These are phyloP conservation scores for Nebria brevicollis DNA, from an alignment of 2,888 invertebrate species.

Conservation along the genomic window DNA sequence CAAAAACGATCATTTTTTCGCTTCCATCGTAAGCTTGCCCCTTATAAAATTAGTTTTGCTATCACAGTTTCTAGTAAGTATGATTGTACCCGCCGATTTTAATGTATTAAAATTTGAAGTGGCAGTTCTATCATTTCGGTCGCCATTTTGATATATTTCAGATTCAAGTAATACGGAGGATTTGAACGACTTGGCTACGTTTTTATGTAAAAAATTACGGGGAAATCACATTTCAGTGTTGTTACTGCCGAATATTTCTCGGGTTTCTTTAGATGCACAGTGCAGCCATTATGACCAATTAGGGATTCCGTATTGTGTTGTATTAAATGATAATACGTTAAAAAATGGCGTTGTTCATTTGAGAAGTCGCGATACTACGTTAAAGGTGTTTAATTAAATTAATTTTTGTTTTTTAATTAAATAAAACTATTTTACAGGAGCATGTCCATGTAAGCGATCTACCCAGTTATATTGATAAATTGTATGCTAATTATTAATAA, in stretches of 20 bases:
- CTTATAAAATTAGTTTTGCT: conserved; percentile 78
- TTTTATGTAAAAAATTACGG: conserved; percentile 67
- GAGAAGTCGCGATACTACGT: conserved; percentile 72
- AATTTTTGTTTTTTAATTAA: conserved; percentile 12
- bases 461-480: conserved; percentile 68
- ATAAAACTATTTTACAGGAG: conserved; percentile 67
- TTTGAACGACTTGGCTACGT: conserved; percentile 66
- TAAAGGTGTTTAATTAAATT: conserved; percentile 66
- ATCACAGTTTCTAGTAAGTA: conserved; percentile 62
- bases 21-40: conserved; percentile 78
- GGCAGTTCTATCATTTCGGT: neutral
- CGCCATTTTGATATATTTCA: conserved; percentile 42
- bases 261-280: conserved; percentile 60
- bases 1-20: conserved; percentile 63
- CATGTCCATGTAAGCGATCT: conserved; percentile 75
- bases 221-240: conserved; percentile 61
- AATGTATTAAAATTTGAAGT: neutral
- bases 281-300: conserved; percentile 67
- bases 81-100: conserved; percentile 33
- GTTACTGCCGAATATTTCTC: conserved; percentile 58
- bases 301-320: conserved; percentile 79
- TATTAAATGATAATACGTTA: conserved; percentile 75
- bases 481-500: conserved; percentile 63
- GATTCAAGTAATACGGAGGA: conserved; percentile 60
- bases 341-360: conserved; percentile 76